Evolutionary conservation across 2,797 vertebrate species (phyloP).

Genomic region (Sardinella longiceps): DNA sequence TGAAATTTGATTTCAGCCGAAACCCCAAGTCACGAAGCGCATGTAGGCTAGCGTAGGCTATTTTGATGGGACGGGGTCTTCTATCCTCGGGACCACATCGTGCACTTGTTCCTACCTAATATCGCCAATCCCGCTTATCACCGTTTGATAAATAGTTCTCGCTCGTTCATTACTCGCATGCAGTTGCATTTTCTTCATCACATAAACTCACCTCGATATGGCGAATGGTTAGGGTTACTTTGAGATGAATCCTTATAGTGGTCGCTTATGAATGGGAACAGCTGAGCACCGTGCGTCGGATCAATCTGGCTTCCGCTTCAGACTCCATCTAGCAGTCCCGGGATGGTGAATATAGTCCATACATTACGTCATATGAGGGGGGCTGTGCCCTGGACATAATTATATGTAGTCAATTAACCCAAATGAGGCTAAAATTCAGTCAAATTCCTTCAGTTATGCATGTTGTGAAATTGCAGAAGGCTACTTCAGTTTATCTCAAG

Average conservation of each 20-base stretch:
- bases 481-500: background rate
- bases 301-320: background rate
- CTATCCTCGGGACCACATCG: background rate
- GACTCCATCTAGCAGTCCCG: background rate
- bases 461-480: no score
- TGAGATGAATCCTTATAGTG: background rate
- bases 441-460: no score
- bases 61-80: background rate
- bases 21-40: background rate
- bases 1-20: background rate
- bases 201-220: background rate
- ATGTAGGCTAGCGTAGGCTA: no score
- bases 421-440: background rate
- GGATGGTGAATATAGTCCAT: constrained; percentile 6
- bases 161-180: background rate
- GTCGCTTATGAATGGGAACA: constrained; percentile 5
- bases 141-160: background rate
- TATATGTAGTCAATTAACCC: background rate
- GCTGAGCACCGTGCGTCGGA: background rate
- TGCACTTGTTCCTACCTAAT: background rate
- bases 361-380: constrained; percentile 6
- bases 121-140: background rate
- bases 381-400: background rate
- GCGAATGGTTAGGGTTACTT: constrained; percentile 1
- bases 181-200: background rate